Conservation (phyloP, 2,888 invertebrate genomes). For the Monoplex corrugatus region DNA sequence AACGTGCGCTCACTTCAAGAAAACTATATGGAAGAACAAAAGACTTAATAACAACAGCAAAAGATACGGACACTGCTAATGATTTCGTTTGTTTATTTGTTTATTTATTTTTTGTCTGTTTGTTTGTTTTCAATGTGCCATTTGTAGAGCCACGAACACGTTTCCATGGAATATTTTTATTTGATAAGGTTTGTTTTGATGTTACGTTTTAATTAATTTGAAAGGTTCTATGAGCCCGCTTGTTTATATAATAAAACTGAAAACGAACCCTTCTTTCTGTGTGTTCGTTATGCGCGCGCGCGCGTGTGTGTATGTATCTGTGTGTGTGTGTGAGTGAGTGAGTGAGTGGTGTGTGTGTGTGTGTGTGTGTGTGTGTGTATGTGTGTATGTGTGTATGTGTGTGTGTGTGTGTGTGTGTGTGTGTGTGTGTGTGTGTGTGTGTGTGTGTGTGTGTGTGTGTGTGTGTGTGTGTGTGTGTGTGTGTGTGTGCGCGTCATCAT, state of each 20-base stretch:
- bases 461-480: neutral
- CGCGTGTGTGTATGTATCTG: neutral
- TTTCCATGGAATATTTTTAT: too few species aligned
- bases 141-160: too few species aligned
- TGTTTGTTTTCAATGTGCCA: neutral
- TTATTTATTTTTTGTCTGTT: neutral
- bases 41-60: neutral
- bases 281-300: neutral
- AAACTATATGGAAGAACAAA: neutral
- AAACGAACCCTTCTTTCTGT: neutral
- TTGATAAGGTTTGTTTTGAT: too few species aligned
- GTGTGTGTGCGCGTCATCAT: neutral
- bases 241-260: neutral
- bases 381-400: neutral
- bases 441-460: neutral
- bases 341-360: neutral
- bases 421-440: too few species aligned
- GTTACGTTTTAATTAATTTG: neutral
- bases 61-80: neutral
- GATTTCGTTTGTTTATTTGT: neutral
- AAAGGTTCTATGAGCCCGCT: neutral
- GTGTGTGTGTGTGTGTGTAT: neutral
- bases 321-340: neutral
- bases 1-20: too few species aligned
- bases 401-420: conserved; percentile 1